Evolutionary conservation across 64 coral and sea anemone genomes (phyloP), one percentile per base, ranked within the genome.

Genomic region (Hydrozoanthus tunicans): DNA sequence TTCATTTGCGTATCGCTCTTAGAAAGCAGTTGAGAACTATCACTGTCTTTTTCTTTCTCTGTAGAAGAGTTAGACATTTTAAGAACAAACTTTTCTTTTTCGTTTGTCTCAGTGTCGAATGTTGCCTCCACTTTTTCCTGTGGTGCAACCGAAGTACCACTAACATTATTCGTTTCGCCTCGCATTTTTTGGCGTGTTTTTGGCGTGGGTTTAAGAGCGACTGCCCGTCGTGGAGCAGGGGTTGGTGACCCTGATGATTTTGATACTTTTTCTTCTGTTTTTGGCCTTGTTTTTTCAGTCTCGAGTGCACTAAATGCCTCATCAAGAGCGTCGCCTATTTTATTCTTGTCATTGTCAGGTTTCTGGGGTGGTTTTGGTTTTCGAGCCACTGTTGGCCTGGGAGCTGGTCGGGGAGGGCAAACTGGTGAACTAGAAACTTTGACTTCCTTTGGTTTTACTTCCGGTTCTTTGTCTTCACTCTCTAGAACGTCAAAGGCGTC

Each of bases 401-500:
- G 61, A 12, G 32, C 25, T 64, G 80, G 80, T 3, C 80, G 80
- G 17, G 80, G 80, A 66, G n/a, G 61, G 23, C 14, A 26, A 25
- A 53, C 61, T 65, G 80, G 26, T 65, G 53, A 79, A 79, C 51
- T 55, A 15, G 77, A 58, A 59, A 15, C 9, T 11, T 69, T 56
- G 7, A 56, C 17, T 20, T 68, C 53, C 9, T 85, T 85, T 85
- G 14, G 9, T 2, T 15, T 65, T 85, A 26, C 79, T 85, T 70
- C 54, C 17, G 17, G n/a, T 27, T 51, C 14, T 13, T 73, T 17
- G 54, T 25, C 23, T 59, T 73, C 70, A 12, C 20, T 14, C 69
- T 88, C 84, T 25, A 88, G 56, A 1, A 74, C 3, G 57, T 75
- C 84, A 70, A 88, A 88, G 8, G 84, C 84, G n/a, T 88, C 84